A percentile compares a stretch with the other conserved stretches of the same genome.
These are phyloP conservation scores for Hipposideros armiger DNA, from an alignment of 2,113 vertebrate species.

Conservation along the genomic window DNA sequence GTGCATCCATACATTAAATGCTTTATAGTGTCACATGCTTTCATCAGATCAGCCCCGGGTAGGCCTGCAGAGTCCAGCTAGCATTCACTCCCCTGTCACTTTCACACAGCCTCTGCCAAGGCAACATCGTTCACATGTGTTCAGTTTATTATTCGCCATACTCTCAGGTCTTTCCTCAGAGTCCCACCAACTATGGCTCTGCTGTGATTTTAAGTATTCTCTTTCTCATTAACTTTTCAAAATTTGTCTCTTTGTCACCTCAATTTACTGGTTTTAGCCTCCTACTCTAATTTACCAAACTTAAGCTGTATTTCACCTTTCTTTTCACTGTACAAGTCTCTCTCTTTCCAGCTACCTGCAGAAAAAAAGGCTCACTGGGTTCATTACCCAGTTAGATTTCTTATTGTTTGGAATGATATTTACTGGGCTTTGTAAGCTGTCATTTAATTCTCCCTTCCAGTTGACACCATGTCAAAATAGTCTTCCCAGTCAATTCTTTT, in stretches of 20 bases:
- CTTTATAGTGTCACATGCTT: not conserved
- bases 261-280: not conserved
- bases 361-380: not conserved
- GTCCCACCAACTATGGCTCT: not conserved
- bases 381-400: not conserved
- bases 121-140: not conserved
- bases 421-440: not conserved
- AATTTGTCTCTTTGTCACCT: constrained; percentile 23
- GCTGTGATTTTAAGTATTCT: not conserved
- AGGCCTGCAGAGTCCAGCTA: not conserved
- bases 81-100: not conserved
- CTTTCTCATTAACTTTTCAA: not conserved
- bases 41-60: not conserved
- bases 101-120: not conserved
- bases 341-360: not conserved
- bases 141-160: not conserved
- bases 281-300: not conserved
- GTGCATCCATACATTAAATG: not conserved
- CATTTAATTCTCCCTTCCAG: not conserved
- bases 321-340: not conserved
- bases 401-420: not conserved
- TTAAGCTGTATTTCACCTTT: not conserved
- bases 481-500: too few relatives aligned
- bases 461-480: not conserved
- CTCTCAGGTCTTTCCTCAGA: not conserved